Evolutionary conservation across 2,113 vertebrate genomes (phyloP).

Genomic region (Hypanus sabinus): DNA sequence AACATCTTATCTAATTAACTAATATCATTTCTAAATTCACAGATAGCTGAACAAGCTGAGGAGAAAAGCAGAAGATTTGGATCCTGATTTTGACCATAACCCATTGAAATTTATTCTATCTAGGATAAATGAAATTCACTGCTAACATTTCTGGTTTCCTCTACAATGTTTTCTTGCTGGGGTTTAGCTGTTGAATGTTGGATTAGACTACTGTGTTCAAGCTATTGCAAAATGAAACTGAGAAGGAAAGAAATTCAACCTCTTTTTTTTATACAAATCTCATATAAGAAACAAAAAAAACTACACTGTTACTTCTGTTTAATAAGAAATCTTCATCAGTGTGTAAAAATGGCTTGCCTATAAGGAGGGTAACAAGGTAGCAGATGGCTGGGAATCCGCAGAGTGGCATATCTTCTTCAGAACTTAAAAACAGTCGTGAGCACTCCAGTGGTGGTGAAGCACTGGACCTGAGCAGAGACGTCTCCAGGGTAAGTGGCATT

Average conservation of each 20-base stretch:
- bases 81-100: background rate
- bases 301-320: background rate
- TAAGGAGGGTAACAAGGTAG: background rate
- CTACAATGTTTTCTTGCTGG: background rate
- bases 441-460: background rate
- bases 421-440: background rate
- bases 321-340: background rate
- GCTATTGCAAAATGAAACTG: background rate
- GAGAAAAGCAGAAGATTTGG: background rate
- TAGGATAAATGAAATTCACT: background rate
- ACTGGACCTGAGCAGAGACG: background rate
- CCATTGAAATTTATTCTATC: conserved; percentile 9
- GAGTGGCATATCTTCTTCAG: background rate
- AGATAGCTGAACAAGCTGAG: background rate
- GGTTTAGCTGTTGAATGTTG: background rate
- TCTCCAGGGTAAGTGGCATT: background rate
- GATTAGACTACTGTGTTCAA: background rate
- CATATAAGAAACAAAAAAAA: background rate
- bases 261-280: background rate
- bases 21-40: background rate
- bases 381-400: background rate
- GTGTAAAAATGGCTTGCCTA: background rate
- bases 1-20: too few species aligned
- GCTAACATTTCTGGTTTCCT: background rate
- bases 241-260: background rate